Evolutionary conservation across 2,888 invertebrate genomes (phyloP).

Genomic region (Diarsia dahlii): DNA sequence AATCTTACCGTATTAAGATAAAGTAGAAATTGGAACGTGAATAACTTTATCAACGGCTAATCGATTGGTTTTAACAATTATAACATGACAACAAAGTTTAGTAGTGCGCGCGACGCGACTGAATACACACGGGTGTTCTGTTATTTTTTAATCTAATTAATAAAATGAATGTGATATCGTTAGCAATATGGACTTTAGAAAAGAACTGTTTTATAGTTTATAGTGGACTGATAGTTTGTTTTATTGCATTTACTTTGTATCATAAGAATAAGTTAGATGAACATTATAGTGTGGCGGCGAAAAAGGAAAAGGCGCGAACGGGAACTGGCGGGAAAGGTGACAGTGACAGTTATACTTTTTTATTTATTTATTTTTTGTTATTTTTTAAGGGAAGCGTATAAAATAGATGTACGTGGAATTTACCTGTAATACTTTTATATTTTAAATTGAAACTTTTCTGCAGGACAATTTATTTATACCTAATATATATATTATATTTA

Average conservation of each 20-base stretch:
- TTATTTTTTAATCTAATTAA: conserved; percentile 37
- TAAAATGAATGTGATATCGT: conserved; percentile 85
- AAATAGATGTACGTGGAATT: background rate
- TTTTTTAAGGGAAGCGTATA: background rate
- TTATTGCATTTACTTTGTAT: conserved; percentile 82
- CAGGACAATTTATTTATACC: background rate
- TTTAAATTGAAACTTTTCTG: background rate
- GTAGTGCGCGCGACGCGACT: conserved; percentile 61
- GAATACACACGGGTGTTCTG: conserved; percentile 44
- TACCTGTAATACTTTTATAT: background rate
- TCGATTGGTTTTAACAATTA: conserved; percentile 54
- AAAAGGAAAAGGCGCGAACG: conserved; percentile 77
- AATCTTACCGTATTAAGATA: conserved; percentile 35
- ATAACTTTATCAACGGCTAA: conserved; percentile 45
- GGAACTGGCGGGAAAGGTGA: conserved; percentile 76
- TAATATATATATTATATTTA: too few species aligned
- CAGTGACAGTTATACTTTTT: conserved; percentile 40
- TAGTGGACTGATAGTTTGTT: conserved; percentile 80
- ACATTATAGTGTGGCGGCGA: conserved; percentile 74
- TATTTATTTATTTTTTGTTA: background rate
- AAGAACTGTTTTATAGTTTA: conserved; percentile 87
- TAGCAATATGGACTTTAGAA: conserved; percentile 84
- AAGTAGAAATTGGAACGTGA: conserved; percentile 49
- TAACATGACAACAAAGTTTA: conserved; percentile 66
- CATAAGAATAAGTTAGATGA: conserved; percentile 84